phyloP scores from a whole-genome alignment of 2,797 vertebrate species.

The Nyctalus aviator region DNA sequence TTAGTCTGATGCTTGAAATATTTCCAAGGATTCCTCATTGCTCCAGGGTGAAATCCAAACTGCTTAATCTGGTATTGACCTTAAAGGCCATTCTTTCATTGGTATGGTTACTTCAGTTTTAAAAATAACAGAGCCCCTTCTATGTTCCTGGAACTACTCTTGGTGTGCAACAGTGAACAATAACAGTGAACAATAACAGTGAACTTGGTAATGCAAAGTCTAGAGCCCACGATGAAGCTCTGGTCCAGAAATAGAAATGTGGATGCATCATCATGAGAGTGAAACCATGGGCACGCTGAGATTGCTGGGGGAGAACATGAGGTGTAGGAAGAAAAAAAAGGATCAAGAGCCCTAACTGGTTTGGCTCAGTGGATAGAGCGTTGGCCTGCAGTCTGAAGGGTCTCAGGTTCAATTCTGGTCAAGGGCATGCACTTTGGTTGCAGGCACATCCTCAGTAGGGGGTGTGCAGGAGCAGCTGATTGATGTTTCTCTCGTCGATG shows the following conservation, averaged over 20 bases:
- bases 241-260: not conserved
- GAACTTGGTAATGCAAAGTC: not conserved
- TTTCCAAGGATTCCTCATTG: not conserved
- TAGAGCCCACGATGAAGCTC: not conserved
- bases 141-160: not conserved
- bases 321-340: not conserved
- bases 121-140: not conserved
- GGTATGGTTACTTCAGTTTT: not conserved
- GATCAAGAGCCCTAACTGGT: not conserved
- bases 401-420: no score
- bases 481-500: no score
- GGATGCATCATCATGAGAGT: no score
- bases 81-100: not conserved
- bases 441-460: no score
- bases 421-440: no score
- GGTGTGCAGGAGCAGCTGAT: no score
- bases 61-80: not conserved
- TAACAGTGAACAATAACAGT: not conserved
- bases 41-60: not conserved
- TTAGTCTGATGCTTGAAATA: not conserved
- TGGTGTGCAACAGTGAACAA: not conserved
- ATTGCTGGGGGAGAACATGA: not conserved
- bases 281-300: not conserved
- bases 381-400: no score
- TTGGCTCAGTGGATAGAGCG: no score